A percentile compares a stretch with the other conserved stretches of the same genome.
phyloP scores from a whole-genome alignment of 2,888 invertebrate species.

The Cheilosia pagana region DNA sequence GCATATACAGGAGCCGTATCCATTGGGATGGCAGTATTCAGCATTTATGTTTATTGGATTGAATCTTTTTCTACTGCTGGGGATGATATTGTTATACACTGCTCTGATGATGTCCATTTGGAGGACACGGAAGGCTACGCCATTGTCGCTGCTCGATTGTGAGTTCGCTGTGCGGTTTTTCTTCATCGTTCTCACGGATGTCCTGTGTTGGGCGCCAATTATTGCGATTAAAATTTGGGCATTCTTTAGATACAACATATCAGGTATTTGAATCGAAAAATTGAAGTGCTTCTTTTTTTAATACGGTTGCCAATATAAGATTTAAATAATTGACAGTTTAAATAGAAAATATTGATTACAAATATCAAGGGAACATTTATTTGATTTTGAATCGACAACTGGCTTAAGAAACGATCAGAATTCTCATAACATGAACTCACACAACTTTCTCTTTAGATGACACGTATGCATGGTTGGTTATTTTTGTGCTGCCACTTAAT shows the following conservation, averaged over 20 bases:
- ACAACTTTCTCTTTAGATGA: slow-evolving; percentile 83
- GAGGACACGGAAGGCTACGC: slow-evolving; percentile 86
- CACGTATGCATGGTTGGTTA: slow-evolving; percentile 87
- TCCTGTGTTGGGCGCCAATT: slow-evolving; percentile 89
- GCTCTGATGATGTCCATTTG: slow-evolving; percentile 87
- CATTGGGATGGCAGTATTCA: slow-evolving; percentile 89
- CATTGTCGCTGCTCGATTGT: slow-evolving; percentile 85
- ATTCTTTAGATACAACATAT: slow-evolving; percentile 84
- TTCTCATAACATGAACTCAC: background rate
- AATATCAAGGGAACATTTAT: too few species aligned
- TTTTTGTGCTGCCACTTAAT: slow-evolving; percentile 88
- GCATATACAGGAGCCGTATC: slow-evolving; percentile 88
- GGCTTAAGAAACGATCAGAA: background rate
- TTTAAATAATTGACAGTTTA: too few species aligned
- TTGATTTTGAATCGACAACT: too few species aligned
- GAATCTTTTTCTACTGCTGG: slow-evolving; percentile 85
- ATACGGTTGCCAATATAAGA: too few species aligned
- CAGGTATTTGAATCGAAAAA: slow-evolving; percentile 83
- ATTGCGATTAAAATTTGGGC: slow-evolving; percentile 87
- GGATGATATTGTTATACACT: slow-evolving; percentile 86
- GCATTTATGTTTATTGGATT: slow-evolving; percentile 88
- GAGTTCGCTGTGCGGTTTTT: slow-evolving; percentile 88
- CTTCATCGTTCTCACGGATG: slow-evolving; percentile 88
- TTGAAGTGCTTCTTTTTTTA: background rate
- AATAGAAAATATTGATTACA: too few species aligned